Evolutionary conservation across 2,113 vertebrate genomes (phyloP), one percentile per base, ranked within the genome.

Genomic region (Todiramphus saurophagus): DNA sequence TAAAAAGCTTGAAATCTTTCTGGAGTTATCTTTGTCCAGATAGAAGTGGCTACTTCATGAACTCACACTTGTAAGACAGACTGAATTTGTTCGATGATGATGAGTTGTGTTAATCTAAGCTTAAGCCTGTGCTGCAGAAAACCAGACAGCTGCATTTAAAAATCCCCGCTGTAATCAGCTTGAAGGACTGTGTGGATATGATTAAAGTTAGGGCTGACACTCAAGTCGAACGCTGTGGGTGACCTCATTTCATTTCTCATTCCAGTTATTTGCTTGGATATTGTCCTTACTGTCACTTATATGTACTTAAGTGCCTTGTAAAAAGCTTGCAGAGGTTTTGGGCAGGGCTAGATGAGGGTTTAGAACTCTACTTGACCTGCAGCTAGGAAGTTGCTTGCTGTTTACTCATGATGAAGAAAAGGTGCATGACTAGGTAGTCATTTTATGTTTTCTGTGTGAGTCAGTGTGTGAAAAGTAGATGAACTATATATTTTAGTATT

Each of bases 161-260:
- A 96, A 89, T 56, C 51, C 83, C 30, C n/a, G 2, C 39, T 72
- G 51, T 91, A 95, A 96, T 95, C 83, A 89, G 94, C 87, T 96
- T 96, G 83, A 75, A 87, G 53, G 58, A 48, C 93, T 44, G 39
- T 46, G 28, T 80, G 64, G 60, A 30, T 96, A 9, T 51, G 62
- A 75, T 68, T 95, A 67, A 75, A 78, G 83, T 84, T 72, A 56
- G 30, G 33, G 58, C 83, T 89, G 43, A 8, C 77, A 67, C 76
- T 95, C 68, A 75, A 53, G 64, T 78, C 43, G 55, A 31, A 7
- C 81, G 37, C 46, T 91, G 37, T 75, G 35, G 33, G 33, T 94
- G 87, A 92, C 83, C 76, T 92, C 9, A 59, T 94, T 97, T 92
- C 28, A 70, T 87, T 97, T 84, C 31, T 72, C 27, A 23, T 91